Base-by-base conservation (phyloP, 64 coral and sea anemone species). In the Montipora cactus region DNA sequence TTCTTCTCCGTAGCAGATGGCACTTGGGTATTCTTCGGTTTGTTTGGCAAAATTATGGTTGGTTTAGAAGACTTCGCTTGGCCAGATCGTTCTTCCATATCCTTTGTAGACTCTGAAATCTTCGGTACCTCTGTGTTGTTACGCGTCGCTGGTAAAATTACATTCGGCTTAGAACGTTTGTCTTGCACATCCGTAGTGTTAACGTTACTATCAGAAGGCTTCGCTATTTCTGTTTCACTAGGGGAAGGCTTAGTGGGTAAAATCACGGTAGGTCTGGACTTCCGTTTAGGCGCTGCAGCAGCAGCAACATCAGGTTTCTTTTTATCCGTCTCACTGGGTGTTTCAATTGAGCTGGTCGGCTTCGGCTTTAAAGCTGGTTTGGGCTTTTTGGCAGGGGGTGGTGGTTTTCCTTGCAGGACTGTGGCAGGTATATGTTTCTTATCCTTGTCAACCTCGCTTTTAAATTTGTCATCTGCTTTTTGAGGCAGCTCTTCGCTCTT, bases 231-330 rank as follows among this genome's bases (percentile, higher is more conserved):
- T 3, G 47, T 76, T 1, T 49, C 47, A 71, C 84, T 79, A 57
- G 83, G 68, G 64, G 44, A 53, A 74, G 59, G 76, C 62, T 74
- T 84, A 48, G 44, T 68, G 10, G 92, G 59, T 14, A 84, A 79
- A 47, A 94, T 91, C 25, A 92, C 19, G 13, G 96, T 92, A 81
- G 93, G 84, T 59, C 50, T 81, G 49, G 28, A 7, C 77, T 92
- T 98, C 5, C 78, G 71, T 81, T 81, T 82, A 45, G 46, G 19
- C 3, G 13, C 66, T 67, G 49, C 53, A 10, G 10, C 6, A 5
- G 5, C 52, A 10, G 68, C 23, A 86, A 16, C 79, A 8, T 75
- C 50, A 7, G 8, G 37, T 44, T 14, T 74, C 68, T 67, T 78
- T 49, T 88, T 76, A 57, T 91, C 59, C 20, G 15, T 3, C 23